Conservation (phyloP, 2,113 vertebrate genomes). For the Phyllostomus hastatus region DNA sequence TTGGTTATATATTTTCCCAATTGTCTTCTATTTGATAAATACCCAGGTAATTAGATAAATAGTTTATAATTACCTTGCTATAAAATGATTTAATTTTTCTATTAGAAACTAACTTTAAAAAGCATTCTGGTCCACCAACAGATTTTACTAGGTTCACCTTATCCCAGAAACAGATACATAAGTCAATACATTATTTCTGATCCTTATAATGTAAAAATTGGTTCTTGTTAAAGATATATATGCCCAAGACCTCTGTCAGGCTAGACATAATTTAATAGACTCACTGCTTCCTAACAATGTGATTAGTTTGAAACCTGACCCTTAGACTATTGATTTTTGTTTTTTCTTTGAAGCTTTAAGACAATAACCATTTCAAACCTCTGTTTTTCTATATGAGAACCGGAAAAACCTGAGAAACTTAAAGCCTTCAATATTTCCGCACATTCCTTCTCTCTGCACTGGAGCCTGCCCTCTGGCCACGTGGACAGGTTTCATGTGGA, state of each 20-base stretch:
- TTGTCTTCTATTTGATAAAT: not conserved
- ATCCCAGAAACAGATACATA: not conserved
- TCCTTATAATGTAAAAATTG: not conserved
- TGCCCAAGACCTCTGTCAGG: not conserved
- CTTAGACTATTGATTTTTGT: not conserved
- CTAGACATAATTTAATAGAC: not conserved
- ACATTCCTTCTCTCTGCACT: slow-evolving; percentile 83
- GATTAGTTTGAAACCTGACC: not conserved
- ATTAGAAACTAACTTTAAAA: not conserved
- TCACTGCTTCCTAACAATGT: not conserved
- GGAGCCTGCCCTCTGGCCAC: slow-evolving; percentile 79
- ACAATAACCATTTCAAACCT: slow-evolving; percentile 29
- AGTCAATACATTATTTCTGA: not conserved
- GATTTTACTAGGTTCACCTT: not conserved
- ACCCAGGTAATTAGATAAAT: not conserved
- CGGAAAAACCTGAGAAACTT: slow-evolving; percentile 79
- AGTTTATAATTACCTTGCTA: not conserved
- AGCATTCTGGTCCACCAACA: not conserved
- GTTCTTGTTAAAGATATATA: not conserved
- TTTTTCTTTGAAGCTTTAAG: not conserved
- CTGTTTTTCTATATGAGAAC: slow-evolving; percentile 78
- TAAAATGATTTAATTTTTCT: slow-evolving; percentile 26
- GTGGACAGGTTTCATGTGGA: slow-evolving; percentile 84
- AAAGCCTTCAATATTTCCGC: slow-evolving; percentile 80
- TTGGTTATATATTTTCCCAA: not conserved